A percentile compares a stretch with the other conserved stretches of the same genome.
Evolutionary conservation across 2,797 vertebrate species (phyloP).

Genomic region (Pitangus sulphuratus): DNA sequence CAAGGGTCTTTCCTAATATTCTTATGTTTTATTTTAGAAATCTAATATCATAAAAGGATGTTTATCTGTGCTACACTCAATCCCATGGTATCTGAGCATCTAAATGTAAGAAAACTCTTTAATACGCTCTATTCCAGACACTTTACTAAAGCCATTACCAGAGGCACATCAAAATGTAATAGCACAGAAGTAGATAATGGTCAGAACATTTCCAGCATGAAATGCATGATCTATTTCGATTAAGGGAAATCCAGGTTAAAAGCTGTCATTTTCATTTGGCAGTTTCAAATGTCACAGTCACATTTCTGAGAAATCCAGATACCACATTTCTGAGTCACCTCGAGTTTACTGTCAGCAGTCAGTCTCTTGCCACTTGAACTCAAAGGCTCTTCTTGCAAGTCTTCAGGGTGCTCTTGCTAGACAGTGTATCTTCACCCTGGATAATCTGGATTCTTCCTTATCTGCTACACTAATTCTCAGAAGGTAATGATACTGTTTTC

Average conservation of each 20-base stretch:
- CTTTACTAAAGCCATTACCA: constrained; percentile 44
- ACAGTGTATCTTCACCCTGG: background rate
- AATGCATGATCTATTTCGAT: background rate
- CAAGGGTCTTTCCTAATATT: background rate
- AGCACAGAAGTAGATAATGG: constrained; percentile 17
- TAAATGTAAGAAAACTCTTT: constrained; percentile 22
- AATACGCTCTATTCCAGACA: background rate
- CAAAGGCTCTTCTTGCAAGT: background rate
- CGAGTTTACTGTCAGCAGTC: background rate
- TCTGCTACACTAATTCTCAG: background rate
- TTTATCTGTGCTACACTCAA: background rate
- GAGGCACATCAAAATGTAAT: constrained; percentile 32
- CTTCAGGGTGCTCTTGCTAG: background rate
- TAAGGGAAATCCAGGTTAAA: constrained; percentile 28
- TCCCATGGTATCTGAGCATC: background rate
- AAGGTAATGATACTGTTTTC: background rate
- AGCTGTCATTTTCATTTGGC: background rate
- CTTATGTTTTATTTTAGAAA: background rate
- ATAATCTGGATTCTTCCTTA: background rate
- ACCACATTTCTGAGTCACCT: background rate
- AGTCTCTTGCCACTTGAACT: background rate
- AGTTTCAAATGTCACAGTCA: constrained; percentile 1
- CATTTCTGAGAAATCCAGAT: background rate
- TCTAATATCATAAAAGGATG: background rate
- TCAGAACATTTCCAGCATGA: background rate